Evolutionary conservation across 2,888 invertebrate genomes (phyloP).

Genomic region (Diadromus collaris): DNA sequence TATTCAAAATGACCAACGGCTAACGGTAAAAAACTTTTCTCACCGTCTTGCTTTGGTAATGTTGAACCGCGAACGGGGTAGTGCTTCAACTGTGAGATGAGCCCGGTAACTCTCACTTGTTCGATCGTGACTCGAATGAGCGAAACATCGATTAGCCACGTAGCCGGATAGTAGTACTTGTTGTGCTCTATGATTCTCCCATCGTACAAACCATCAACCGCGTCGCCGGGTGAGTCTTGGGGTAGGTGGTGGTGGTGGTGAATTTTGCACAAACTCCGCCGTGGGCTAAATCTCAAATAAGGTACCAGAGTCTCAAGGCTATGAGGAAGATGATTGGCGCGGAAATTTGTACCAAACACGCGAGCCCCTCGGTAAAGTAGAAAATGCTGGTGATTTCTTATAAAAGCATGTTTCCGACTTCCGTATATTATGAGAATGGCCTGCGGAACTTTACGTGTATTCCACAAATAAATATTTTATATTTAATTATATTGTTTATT

Average conservation of each 20-base stretch:
- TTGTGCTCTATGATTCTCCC: conserved; percentile 2
- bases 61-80: neutral
- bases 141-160: neutral
- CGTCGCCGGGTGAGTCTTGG: neutral
- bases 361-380: neutral
- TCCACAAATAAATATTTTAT: no score
- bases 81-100: neutral
- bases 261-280: conserved; percentile 15
- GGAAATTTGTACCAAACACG: neutral
- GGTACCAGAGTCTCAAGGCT: neutral
- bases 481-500: no score
- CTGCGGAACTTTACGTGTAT: neutral
- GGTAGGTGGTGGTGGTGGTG: neutral
- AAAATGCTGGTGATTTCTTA: neutral
- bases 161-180: neutral
- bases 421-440: neutral
- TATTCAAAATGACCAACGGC: neutral
- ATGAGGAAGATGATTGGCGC: neutral
- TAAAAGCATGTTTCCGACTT: neutral
- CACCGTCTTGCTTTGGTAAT: neutral
- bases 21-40: neutral
- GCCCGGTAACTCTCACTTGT: neutral
- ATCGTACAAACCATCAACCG: neutral
- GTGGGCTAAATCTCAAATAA: conserved; percentile 1
- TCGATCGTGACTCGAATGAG: conserved; percentile 25